Evolutionary conservation across 2,113 vertebrate species (phyloP), one percentile per base, ranked within the genome.

Genomic region (Brachypodius melanocephalos): DNA sequence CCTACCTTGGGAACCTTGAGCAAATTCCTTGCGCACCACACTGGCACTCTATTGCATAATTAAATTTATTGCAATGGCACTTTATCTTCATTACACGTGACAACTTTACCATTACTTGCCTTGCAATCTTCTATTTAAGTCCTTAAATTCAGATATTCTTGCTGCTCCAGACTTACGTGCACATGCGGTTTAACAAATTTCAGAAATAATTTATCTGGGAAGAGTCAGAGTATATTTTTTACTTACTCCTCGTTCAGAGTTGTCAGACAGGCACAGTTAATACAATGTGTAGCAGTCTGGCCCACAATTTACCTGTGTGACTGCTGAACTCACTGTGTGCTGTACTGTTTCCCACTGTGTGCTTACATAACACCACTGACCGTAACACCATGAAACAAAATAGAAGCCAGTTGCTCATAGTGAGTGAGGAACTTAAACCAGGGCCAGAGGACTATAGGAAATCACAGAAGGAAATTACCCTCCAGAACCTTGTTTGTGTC

Each of bases 41-140:
- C 78, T 97, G 96, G 81, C 97, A 96, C 42, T 58, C 96, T 94
- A 93, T 92, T 93, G 91, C 83, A 95, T 95, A 97, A 95, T 95
- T 97, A 96, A 95, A 98, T 97, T 97, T 98, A 97, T 97, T 95
- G 86, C 92, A 90, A 78, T 91, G 83, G 66, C 80, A 88, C 87
- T 98, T 97, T 96, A 97, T 98, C 97, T 98, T 98, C 97, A 98
- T 98, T 98, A 96, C 52, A 59, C 19, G 1, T 76, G 90, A 95
- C 97, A 97, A 66, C 66, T 62, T 96, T 61, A 91, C 63, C 85
- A 74, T 66, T 94, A 69, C 68, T 68, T 89, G 62, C 85, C 90
- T 49, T 85, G 68, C 49, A 28, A 10, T 84, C 73, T 85, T 91
- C 29, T 87, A 51, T 84, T 89, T 91, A 96, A 90, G 85, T 74